Evolutionary conservation across 2,888 invertebrate genomes (phyloP).

Genomic region (Pteria penguin): DNA sequence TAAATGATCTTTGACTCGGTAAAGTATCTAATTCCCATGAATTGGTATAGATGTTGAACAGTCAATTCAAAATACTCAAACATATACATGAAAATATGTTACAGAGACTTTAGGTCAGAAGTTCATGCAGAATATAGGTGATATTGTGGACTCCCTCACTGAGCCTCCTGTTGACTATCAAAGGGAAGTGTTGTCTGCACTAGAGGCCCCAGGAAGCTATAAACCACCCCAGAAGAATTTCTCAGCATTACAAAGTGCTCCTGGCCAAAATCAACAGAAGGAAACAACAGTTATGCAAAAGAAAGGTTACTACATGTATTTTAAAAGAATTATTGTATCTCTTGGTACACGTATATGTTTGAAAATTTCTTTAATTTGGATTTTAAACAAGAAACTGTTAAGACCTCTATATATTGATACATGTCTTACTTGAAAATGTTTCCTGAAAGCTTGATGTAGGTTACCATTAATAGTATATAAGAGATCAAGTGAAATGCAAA

Average conservation of each 20-base stretch:
- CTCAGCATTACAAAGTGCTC: neutral
- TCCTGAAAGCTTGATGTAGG: no score
- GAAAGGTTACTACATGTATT: conserved; percentile 1
- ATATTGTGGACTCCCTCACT: conserved; percentile 52
- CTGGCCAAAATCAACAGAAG: neutral
- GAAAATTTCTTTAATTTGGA: neutral
- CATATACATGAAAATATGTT: neutral
- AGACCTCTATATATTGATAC: no score
- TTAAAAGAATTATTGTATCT: no score
- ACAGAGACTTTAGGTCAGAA: conserved; percentile 16
- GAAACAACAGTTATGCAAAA: neutral
- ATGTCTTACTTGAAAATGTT: no score
- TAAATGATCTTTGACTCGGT: no score
- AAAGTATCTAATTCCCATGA: no score
- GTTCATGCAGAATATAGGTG: conserved; percentile 32
- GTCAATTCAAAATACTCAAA: neutral
- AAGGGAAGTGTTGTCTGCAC: conserved; percentile 53
- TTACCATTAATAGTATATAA: no score
- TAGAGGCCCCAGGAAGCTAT: conserved; percentile 54
- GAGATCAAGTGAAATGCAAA: no score
- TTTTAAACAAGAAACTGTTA: neutral
- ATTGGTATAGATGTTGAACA: neutral
- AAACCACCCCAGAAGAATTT: conserved; percentile 45
- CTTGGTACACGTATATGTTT: no score
- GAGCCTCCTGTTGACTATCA: conserved; percentile 59